These are phyloP conservation scores for Lepidostoma basale DNA, from an alignment of 1,140 invertebrate genomes.

Conservation along the genomic window DNA sequence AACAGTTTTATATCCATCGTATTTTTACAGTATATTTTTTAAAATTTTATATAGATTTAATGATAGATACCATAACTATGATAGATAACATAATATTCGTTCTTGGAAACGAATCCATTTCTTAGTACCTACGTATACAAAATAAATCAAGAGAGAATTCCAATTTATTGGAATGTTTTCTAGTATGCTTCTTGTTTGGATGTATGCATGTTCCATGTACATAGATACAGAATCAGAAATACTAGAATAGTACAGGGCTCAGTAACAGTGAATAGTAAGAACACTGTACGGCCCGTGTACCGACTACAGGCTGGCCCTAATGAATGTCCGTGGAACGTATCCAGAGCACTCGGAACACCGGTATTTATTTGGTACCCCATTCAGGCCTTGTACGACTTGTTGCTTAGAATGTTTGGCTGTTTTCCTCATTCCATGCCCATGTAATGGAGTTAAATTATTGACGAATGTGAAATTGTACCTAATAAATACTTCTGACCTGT, in stretches of 20 bases:
- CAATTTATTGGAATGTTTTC: not conserved
- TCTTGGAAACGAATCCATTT: too few species aligned
- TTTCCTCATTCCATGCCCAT: not conserved
- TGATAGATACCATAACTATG: too few species aligned
- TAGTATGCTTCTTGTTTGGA: not conserved
- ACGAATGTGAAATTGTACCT: too few species aligned
- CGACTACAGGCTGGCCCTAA: constrained; percentile 6
- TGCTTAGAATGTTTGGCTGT: not conserved
- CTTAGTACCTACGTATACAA: not conserved
- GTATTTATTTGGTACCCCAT: not conserved
- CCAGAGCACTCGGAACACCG: not conserved
- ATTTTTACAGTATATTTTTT: too few species aligned
- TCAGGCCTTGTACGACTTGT: not conserved
- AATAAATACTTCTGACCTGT: too few species aligned
- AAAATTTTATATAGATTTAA: too few species aligned
- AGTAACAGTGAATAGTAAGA: too few species aligned
- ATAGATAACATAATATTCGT: too few species aligned
- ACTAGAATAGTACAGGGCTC: too few species aligned
- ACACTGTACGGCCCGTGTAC: too few species aligned
- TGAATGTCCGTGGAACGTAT: not conserved
- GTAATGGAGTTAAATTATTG: too few species aligned
- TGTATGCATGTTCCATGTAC: not conserved
- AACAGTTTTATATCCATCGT: too few species aligned
- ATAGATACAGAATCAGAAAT: not conserved
- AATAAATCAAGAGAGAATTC: not conserved